Evolutionary conservation across 2,888 invertebrate genomes (phyloP), one percentile per base, ranked within the genome.

Genomic region (Tetanocera ferruginea): DNA sequence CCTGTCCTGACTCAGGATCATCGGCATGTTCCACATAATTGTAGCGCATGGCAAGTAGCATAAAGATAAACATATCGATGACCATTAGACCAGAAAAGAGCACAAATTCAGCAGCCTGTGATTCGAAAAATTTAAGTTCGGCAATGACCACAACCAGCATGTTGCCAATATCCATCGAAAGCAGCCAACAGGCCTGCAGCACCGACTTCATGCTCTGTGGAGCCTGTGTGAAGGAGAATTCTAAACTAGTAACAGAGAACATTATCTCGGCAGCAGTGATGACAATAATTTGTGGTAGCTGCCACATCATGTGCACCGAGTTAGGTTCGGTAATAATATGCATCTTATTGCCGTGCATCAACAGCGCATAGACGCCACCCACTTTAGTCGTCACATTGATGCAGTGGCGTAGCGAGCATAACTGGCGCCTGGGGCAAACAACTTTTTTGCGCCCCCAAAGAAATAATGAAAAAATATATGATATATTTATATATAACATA

Each of bases 181-280:
- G 90, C 17, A 98, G 91, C 97, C 98, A 99, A 17, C 94, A 93
- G 0, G 98, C 97, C 88, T 96, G 95, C 70, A 99, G 89, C 0
- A 99, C 94, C 0, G 98, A 96, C 89, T 98, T 99, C 98, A 99
- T 98, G 81, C 94, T 94, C 5, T 92, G 88, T 0, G 98, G 98
- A 0, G 98, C 97, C 91, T 97, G 97, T 0, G 98, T 96, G 89
- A 97, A 99, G 0, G 98, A 96, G 90, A 99, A 99, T 87, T 97
- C 96, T 28, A 99, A 91, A 0, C 98, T 98, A 0, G 98, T 98
- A 34, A 99, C 95, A 0, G 98, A 97, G 89, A 98, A 97, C 94
- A 99, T 95, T 60, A 99, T 95, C 90, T 99, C 99, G 0, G 94
- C 98, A 85, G 95, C 93, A 0, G 98, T 98, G 85, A 99, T 95